A percentile compares a stretch with the other conserved stretches of the same genome.
Conservation (phyloP, 2,888 invertebrate species). For the Galeruca laticollis region DNA sequence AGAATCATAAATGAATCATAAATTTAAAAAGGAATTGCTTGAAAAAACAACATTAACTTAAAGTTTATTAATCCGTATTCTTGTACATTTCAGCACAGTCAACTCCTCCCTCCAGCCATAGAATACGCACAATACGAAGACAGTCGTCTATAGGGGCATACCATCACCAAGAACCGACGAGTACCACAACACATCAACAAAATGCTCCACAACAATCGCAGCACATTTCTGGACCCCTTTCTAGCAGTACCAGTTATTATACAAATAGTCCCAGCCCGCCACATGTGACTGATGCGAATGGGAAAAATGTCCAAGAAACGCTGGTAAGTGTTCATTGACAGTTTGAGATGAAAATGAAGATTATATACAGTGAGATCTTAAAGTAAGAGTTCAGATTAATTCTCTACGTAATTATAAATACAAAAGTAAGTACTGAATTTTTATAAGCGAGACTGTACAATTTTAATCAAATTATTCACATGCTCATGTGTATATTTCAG, state of each 20-base stretch:
- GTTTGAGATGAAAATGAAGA: too few relatives aligned
- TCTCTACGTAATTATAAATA: too few relatives aligned
- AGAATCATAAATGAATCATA: too few relatives aligned
- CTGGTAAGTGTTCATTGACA: constrained; percentile 32
- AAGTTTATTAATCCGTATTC: not conserved
- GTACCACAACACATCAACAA: constrained; percentile 45
- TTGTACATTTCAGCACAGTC: constrained; percentile 71
- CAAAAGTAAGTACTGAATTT: too few relatives aligned
- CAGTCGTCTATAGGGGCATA: constrained; percentile 75
- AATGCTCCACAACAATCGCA: constrained; percentile 41
- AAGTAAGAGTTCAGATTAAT: too few relatives aligned
- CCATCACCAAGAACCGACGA: constrained; percentile 57
- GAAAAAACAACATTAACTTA: not conserved
- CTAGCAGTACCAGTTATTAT: constrained; percentile 70
- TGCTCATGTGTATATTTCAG: too few relatives aligned
- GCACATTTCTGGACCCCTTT: constrained; percentile 59
- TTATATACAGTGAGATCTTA: too few relatives aligned
- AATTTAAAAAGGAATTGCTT: not conserved
- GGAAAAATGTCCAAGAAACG: constrained; percentile 49
- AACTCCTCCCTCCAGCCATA: constrained; percentile 72
- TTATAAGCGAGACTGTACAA: too few relatives aligned
- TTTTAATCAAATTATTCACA: too few relatives aligned
- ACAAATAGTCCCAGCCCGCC: constrained; percentile 75
- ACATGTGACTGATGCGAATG: constrained; percentile 63
- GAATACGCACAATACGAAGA: constrained; percentile 72